Conservation (phyloP, 2,797 vertebrate species). For the Sebastes jordani region DNA sequence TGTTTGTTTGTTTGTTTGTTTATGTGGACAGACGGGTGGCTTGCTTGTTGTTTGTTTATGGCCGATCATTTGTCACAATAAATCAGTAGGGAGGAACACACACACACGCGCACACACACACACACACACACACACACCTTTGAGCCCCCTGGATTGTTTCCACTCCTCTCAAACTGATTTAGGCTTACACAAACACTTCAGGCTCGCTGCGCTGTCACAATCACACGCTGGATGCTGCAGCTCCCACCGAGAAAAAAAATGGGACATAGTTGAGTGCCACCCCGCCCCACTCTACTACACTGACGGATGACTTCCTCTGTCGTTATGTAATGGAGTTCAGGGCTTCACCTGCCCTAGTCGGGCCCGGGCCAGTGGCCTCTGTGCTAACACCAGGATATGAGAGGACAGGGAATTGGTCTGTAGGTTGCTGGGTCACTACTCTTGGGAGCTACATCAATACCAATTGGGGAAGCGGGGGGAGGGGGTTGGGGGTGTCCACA, state of each 20-base stretch:
- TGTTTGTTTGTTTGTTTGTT: constrained; percentile 76
- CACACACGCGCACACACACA: constrained; percentile 28
- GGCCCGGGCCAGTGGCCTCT: constrained; percentile 46
- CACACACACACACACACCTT: not conserved
- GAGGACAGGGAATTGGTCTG: constrained; percentile 54
- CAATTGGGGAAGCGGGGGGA: not conserved
- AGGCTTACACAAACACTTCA: constrained; percentile 67
- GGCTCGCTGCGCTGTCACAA: constrained; percentile 39
- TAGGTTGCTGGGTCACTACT: constrained; percentile 42
- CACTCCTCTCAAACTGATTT: constrained; percentile 59
- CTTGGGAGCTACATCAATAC: constrained; percentile 37
- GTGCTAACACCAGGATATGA: constrained; percentile 52
- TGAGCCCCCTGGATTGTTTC: constrained; percentile 33
- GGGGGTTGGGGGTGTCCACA: not conserved
- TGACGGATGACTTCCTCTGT: constrained; percentile 77
- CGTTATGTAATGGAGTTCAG: constrained; percentile 71
- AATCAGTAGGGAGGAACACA: constrained; percentile 61
- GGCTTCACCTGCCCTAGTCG: constrained; percentile 60
- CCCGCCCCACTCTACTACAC: constrained; percentile 42
- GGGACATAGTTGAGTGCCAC: constrained; percentile 60
- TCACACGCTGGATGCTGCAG: constrained; percentile 41
- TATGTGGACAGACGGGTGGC: constrained; percentile 61
- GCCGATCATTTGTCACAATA: constrained; percentile 78
- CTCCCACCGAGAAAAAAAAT: constrained; percentile 29
- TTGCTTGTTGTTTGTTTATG: constrained; percentile 76